Percentiles rank a stretch among this genome's conserved stretches.
phyloP scores from a whole-genome alignment of 2,113 vertebrate species.

The Eonycteris spelaea region DNA sequence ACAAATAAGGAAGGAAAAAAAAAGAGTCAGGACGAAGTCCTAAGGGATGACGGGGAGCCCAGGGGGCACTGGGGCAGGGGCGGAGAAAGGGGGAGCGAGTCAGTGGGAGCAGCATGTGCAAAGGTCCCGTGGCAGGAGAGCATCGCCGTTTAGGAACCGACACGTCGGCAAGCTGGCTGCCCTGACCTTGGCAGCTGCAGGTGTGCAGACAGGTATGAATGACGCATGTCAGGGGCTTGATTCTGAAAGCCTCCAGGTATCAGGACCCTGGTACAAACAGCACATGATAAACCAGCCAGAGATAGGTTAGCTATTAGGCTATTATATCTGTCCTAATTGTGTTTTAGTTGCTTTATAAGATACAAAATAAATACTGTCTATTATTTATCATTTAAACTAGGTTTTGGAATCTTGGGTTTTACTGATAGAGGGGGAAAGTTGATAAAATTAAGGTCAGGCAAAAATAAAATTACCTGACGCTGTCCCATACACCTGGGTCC shows the following conservation, averaged over 20 bases:
- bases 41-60: not conserved
- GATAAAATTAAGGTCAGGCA: constrained; percentile 41
- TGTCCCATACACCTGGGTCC: not conserved
- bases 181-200: not conserved
- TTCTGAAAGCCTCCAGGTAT: not conserved
- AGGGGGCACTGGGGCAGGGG: fast-evolving
- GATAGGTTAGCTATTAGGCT: not conserved
- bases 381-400: not conserved
- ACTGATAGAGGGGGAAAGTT: not conserved
- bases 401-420: not conserved
- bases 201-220: not conserved
- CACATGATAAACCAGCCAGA: not conserved
- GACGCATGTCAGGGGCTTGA: not conserved
- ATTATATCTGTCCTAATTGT: not conserved
- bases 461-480: constrained; percentile 60
- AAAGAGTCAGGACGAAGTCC: not conserved
- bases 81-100: not conserved
- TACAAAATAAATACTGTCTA: not conserved
- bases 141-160: not conserved
- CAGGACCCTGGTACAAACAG: not conserved
- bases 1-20: not conserved
- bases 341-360: not conserved
- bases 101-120: not conserved
- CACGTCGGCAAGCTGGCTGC: not conserved
- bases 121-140: not conserved